phyloP scores from a whole-genome alignment of 2,113 vertebrate genomes.

The Tenrec ecaudatus region DNA sequence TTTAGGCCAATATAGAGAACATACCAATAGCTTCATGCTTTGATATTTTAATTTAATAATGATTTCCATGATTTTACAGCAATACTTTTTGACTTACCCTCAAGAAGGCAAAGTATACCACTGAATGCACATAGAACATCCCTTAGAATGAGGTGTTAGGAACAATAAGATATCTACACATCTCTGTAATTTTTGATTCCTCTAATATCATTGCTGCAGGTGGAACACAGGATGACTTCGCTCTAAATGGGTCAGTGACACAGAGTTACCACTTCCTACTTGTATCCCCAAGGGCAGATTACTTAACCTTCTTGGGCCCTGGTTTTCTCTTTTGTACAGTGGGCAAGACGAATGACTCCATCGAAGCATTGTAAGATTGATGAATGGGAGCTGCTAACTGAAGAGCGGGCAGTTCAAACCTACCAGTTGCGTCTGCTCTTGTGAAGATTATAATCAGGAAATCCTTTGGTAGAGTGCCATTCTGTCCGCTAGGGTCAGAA shows the following conservation, averaged over 20 bases:
- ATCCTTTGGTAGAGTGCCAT: neutral
- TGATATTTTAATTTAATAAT: too few relatives aligned
- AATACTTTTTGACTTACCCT: too few relatives aligned
- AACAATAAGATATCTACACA: too few relatives aligned
- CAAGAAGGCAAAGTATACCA: too few relatives aligned
- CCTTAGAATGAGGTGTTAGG: too few relatives aligned
- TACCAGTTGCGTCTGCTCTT: neutral
- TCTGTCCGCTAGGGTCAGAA: neutral
- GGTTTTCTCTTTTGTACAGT: neutral
- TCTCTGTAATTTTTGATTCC: too few relatives aligned
- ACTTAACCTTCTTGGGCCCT: neutral
- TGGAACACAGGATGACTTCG: accelerated
- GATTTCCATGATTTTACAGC: too few relatives aligned
- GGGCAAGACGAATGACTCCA: neutral
- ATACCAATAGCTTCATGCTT: too few relatives aligned
- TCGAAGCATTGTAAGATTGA: neutral
- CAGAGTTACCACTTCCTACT: neutral
- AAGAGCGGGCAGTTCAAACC: neutral
- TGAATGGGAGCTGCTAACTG: neutral
- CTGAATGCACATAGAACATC: too few relatives aligned
- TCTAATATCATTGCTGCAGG: neutral
- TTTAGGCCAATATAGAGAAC: too few relatives aligned
- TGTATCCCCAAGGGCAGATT: neutral
- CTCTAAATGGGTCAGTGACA: neutral
- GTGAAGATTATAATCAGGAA: neutral